phyloP scores from a whole-genome alignment of 37 sponge, comb jelly and placozoan species.

The Haliclona indistincta region DNA sequence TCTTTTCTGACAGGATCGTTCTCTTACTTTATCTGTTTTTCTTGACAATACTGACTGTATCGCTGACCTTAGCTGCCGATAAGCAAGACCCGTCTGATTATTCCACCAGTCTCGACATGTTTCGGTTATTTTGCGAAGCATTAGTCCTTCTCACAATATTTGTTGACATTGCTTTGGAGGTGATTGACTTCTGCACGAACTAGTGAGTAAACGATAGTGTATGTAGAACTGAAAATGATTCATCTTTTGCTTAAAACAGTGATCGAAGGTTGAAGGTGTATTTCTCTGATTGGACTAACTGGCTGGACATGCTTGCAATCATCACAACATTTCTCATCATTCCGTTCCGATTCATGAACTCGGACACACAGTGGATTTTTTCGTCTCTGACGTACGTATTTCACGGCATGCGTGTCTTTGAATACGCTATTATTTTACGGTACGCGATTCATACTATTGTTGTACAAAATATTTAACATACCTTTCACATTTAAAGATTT shows the following conservation, averaged over 20 bases:
- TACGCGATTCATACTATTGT: too few species aligned
- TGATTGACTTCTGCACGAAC: background rate
- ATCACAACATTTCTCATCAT: slow-evolving; percentile 14
- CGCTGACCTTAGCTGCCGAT: slow-evolving; percentile 13
- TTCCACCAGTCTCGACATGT: background rate
- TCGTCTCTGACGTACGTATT: slow-evolving; percentile 8
- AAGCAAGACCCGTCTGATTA: background rate
- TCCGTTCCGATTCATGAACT: slow-evolving; percentile 2
- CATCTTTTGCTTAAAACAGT: too few species aligned
- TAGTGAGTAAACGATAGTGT: background rate
- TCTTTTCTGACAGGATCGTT: too few species aligned
- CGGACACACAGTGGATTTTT: slow-evolving; percentile 23
- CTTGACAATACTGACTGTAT: too few species aligned
- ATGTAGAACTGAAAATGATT: too few species aligned
- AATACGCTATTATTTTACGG: too few species aligned
- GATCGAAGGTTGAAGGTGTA: too few species aligned
- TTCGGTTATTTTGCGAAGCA: slow-evolving; percentile 9
- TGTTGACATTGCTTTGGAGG: background rate
- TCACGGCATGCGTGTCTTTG: background rate
- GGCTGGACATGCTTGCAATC: slow-evolving; percentile 6
- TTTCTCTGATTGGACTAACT: slow-evolving; percentile 23
- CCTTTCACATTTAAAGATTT: too few species aligned
- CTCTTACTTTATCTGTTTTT: too few species aligned
- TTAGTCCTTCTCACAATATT: background rate
- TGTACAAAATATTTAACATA: too few species aligned